Evolutionary conservation across 1,140 invertebrate species (phyloP).

Genomic region (Chironomus striatipennis): DNA sequence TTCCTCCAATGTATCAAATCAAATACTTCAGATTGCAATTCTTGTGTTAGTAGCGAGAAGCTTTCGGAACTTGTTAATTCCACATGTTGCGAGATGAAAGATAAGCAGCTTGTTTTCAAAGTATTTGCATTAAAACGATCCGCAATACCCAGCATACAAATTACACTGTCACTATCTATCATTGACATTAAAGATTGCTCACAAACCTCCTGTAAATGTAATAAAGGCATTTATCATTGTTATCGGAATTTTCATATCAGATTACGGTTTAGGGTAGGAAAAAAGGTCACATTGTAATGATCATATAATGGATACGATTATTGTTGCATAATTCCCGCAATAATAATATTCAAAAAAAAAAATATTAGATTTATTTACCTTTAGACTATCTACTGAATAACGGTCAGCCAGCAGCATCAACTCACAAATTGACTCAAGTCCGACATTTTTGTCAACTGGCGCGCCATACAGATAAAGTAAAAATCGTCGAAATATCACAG

Average conservation of each 20-base stretch:
- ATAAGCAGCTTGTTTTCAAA: conserved; percentile 48
- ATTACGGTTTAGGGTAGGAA: too few species aligned
- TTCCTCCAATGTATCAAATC: conserved; percentile 38
- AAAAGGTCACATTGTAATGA: background rate
- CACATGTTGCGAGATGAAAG: conserved; percentile 48
- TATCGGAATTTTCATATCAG: background rate
- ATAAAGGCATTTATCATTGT: too few species aligned
- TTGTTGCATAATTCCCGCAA: background rate
- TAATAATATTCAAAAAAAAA: too few species aligned
- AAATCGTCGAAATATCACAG: conserved; percentile 51
- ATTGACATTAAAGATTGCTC: conserved; percentile 49
- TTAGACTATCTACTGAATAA: conserved; percentile 37
- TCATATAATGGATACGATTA: background rate
- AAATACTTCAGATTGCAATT: conserved; percentile 41
- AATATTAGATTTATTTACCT: conserved; percentile 28
- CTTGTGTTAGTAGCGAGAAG: conserved; percentile 52
- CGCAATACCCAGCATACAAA: conserved; percentile 55
- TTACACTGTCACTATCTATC: conserved; percentile 54
- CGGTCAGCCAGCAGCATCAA: conserved; percentile 51
- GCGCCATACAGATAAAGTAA: conserved; percentile 57
- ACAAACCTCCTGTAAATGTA: conserved; percentile 45
- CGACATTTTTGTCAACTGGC: conserved; percentile 42
- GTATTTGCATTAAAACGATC: conserved; percentile 55
- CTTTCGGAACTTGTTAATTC: conserved; percentile 51
- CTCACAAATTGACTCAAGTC: conserved; percentile 54